Evolutionary conservation across 1,140 invertebrate species (phyloP).

Genomic region (Euura lappo): DNA sequence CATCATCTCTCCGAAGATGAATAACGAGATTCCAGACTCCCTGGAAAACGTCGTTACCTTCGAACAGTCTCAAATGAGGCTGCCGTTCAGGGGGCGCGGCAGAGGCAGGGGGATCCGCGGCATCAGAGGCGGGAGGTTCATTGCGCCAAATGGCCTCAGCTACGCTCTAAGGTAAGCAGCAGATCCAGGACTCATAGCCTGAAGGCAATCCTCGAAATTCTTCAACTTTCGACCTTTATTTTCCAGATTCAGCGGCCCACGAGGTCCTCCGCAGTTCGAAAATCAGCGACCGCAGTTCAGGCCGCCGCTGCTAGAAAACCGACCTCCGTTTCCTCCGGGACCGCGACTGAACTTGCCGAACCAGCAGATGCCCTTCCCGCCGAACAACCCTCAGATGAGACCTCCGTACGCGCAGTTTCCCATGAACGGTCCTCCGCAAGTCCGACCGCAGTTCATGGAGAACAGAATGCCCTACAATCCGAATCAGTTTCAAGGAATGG

Average conservation of each 20-base stretch:
- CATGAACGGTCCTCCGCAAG: slow-evolving; percentile 34
- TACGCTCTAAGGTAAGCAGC: slow-evolving; percentile 39
- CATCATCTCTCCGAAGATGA: slow-evolving; percentile 47
- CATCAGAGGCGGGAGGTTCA: slow-evolving; percentile 35
- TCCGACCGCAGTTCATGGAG: slow-evolving; percentile 31
- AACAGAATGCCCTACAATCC: slow-evolving; percentile 32
- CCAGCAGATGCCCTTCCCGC: slow-evolving; percentile 41
- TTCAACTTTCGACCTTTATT: slow-evolving; percentile 21
- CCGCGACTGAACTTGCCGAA: slow-evolving; percentile 35
- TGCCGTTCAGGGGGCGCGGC: slow-evolving; percentile 31
- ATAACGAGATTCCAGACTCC: slow-evolving; percentile 52
- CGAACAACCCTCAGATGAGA: slow-evolving; percentile 26
- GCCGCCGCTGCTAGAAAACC: slow-evolving; percentile 43
- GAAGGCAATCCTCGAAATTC: not conserved
- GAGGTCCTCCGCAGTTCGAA: slow-evolving; percentile 22
- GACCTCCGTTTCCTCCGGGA: slow-evolving; percentile 40
- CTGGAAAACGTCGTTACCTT: slow-evolving; percentile 51
- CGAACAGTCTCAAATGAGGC: slow-evolving; percentile 35
- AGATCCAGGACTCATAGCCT: not conserved
- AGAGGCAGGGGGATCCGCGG: slow-evolving; percentile 39
- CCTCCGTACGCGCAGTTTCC: slow-evolving; percentile 32
- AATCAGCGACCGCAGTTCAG: slow-evolving; percentile 43
- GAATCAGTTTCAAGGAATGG: slow-evolving; percentile 34
- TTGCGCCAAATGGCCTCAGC: slow-evolving; percentile 30
- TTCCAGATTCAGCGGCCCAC: slow-evolving; percentile 29